phyloP scores from a whole-genome alignment of 2,888 invertebrate genomes.

The Sinodicranocentrus sp. region DNA sequence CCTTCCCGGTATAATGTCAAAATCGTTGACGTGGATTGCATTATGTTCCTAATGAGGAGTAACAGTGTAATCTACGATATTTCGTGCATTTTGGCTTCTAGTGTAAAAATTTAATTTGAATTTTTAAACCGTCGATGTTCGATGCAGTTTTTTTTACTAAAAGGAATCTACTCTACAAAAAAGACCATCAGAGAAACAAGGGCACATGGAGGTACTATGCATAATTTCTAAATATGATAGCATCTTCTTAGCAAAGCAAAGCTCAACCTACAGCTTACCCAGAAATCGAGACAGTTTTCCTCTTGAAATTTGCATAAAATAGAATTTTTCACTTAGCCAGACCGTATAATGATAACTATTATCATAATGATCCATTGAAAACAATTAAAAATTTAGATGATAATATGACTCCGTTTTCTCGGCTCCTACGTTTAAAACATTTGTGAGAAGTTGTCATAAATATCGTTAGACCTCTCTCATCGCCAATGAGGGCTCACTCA shows the following conservation, averaged over 20 bases:
- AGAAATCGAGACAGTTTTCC: not conserved
- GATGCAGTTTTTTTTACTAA: not conserved
- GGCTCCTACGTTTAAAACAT: not conserved
- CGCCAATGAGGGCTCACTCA: no score
- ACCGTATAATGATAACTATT: slow-evolving; percentile 49
- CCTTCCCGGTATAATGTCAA: no score
- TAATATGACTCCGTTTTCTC: slow-evolving; percentile 20
- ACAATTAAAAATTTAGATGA: slow-evolving; percentile 44
- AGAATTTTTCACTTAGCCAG: slow-evolving; percentile 61
- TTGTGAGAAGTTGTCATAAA: slow-evolving; percentile 31
- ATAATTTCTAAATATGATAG: slow-evolving; percentile 31
- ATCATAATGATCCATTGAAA: slow-evolving; percentile 57
- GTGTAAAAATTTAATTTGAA: not conserved
- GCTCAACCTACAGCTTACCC: no score
- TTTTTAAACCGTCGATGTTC: no score
- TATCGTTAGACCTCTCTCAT: slow-evolving; percentile 2
- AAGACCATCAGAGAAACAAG: not conserved
- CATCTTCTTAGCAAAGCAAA: no score
- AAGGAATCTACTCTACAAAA: not conserved
- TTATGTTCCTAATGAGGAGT: not conserved
- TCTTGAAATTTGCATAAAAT: slow-evolving; percentile 59
- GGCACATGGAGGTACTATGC: slow-evolving; percentile 5
- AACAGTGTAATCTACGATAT: not conserved
- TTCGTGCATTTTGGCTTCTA: not conserved
- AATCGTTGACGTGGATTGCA: no score